Evolutionary conservation across 2,113 vertebrate genomes (phyloP).

Genomic region (Oreochromis spilurus): DNA sequence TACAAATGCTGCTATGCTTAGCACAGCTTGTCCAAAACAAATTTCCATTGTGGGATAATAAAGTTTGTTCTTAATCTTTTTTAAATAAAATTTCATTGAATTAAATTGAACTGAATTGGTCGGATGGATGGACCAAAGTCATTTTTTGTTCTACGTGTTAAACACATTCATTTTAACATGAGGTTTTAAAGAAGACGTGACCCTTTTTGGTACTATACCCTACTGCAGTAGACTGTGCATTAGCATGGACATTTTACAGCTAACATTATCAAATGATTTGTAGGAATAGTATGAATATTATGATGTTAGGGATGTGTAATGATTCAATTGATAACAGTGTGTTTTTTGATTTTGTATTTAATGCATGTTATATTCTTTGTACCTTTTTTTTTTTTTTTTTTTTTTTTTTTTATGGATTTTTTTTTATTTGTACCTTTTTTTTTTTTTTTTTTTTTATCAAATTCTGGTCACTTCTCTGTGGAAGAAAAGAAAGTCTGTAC

Average conservation of each 20-base stretch:
- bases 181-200: accelerated
- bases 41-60: neutral
- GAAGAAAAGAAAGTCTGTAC: neutral
- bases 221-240: neutral
- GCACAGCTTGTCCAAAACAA: accelerated
- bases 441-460: neutral
- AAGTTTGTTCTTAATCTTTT: neutral
- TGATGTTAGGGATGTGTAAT: neutral
- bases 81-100: neutral
- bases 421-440: neutral
- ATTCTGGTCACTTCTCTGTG: neutral
- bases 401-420: neutral
- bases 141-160: neutral
- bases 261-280: neutral
- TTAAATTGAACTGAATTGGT: neutral
- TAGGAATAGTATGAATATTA: neutral
- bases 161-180: neutral
- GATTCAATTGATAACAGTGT: neutral
- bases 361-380: neutral
- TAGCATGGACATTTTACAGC: neutral
- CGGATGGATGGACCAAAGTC: neutral
- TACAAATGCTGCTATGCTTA: neutral
- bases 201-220: accelerated
- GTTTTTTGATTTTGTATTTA: neutral
- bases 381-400: neutral